Base-by-base conservation (phyloP, 2,797 vertebrate species). In the Periophthalmus magnuspinnatus region DNA sequence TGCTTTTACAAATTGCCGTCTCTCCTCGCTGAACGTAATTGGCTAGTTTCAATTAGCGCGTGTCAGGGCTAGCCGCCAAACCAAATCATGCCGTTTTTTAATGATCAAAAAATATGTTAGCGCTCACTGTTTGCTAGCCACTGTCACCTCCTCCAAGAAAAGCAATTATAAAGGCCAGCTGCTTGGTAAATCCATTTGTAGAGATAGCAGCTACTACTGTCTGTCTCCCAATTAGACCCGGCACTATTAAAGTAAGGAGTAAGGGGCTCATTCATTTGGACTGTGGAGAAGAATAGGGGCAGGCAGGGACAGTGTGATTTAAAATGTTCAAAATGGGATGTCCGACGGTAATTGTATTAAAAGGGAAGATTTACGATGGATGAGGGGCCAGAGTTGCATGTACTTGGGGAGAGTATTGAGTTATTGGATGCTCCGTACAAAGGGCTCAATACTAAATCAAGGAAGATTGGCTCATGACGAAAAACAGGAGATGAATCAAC, bases 41-140 rank as follows among this genome's bases (percentile, higher is more conserved):
- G 86, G 86, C 72, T 82, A 71, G 84, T 89, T 92, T 90, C 86
- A 90, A 90, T 93, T 90, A 91, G 89, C 65, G 19, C 33, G 76
- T 82, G 85, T 88, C 89, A 86, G 79, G 82, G 82, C 75, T 74
- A 72, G 77, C 81, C 67, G 57, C 61, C 61, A 47, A 47, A 78
- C 70, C 67, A 72, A 0, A 48, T 21, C 64, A 71, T 78, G 54
- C 34, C 71, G 70, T 66, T 70, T 78, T 86, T 90, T 86, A 89
- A 87, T 86, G 81, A 89, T 88, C 83, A 81, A 86, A 86, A 86
- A 86, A 83, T 82, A 79, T 80, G 83, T 81, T 77, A 64, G 69
- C 41, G 74, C 10, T 60, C 55, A 65, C 77, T 79, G 78, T 82
- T 79, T 79, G 75, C 80, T 83, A 73, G 24, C 78, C 16, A 47